phyloP scores from a whole-genome alignment of 2,888 invertebrate species.

The Lymantria monacha region DNA sequence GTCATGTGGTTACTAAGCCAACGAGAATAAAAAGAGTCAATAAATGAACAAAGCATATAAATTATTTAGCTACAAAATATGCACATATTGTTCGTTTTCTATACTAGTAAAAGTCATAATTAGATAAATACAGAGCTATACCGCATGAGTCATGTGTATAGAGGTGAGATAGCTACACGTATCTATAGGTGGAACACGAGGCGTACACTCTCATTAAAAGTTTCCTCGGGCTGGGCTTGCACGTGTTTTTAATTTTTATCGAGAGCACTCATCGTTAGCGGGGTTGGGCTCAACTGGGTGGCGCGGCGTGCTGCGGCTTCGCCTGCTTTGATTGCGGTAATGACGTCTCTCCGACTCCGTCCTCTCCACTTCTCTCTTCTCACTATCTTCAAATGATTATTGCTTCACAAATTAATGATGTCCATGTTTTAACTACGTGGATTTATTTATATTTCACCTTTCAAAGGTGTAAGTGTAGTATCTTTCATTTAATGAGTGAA shows the following conservation, averaged over 20 bases:
- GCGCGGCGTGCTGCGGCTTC: conserved; percentile 54
- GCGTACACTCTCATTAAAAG: conserved; percentile 80
- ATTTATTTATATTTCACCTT: conserved; percentile 14
- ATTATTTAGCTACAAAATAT: no score
- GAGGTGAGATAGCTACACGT: conserved; percentile 20
- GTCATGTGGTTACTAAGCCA: no score
- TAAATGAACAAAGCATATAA: no score
- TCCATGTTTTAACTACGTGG: conserved; percentile 54
- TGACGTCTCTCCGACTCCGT: conserved; percentile 65
- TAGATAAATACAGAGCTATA: conserved; percentile 21
- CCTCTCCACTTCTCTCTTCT: conserved; percentile 59
- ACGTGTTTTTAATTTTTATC: conserved; percentile 83
- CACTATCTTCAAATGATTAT: conserved; percentile 74
- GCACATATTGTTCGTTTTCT: no score
- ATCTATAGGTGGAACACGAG: conserved; percentile 52
- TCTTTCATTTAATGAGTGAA: background rate
- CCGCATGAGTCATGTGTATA: conserved; percentile 7
- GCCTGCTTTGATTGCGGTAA: conserved; percentile 80
- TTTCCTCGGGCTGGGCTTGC: conserved; percentile 80
- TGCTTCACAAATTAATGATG: conserved; percentile 67
- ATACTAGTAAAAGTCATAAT: conserved; percentile 5
- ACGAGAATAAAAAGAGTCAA: no score
- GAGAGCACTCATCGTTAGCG: conserved; percentile 79
- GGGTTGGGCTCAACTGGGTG: conserved; percentile 22
- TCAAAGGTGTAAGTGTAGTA: conserved; percentile 5